Evolutionary conservation across 2,888 invertebrate species (phyloP).

Genomic region (Oxyscelio sp.): DNA sequence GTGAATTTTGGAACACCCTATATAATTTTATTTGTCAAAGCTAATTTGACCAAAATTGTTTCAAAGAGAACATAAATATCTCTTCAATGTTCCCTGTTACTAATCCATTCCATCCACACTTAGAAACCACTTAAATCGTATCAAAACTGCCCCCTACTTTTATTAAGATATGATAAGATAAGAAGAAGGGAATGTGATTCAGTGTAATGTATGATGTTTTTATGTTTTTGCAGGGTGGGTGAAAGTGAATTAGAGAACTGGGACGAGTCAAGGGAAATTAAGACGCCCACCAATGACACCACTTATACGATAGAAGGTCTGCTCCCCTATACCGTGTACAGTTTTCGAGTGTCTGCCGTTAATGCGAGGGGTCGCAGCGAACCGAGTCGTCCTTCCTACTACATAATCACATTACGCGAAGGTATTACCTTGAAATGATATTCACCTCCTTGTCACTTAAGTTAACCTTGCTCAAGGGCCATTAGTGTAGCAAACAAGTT

Average conservation of each 20-base stretch:
- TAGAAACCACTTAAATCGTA: conserved; percentile 21
- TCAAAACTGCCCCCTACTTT: conserved; percentile 5
- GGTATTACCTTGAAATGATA: conserved; percentile 87
- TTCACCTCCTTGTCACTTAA: conserved; percentile 55
- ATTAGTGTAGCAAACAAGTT: conserved; percentile 14
- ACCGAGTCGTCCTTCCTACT: conserved; percentile 92
- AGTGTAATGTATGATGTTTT: conserved; percentile 47
- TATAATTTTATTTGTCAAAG: no score
- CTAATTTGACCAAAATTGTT: no score
- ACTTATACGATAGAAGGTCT: conserved; percentile 91
- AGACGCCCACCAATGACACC: conserved; percentile 91
- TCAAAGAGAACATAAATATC: background rate
- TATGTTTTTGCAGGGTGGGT: conserved; percentile 90
- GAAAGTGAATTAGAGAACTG: conserved; percentile 91
- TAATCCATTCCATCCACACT: background rate
- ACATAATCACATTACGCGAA: conserved; percentile 93
- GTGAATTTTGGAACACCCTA: no score
- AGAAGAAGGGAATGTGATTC: conserved; percentile 6
- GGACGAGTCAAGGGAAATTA: conserved; percentile 91
- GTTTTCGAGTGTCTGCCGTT: conserved; percentile 92
- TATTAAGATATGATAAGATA: conserved; percentile 28
- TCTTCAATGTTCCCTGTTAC: background rate
- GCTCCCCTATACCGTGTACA: conserved; percentile 93
- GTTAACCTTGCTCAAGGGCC: conserved; percentile 10
- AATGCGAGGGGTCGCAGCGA: conserved; percentile 92